Percentiles rank a stretch among this genome's conserved stretches.
Conservation (phyloP, 2,113 vertebrate species). For the Podarcis cretensis region DNA sequence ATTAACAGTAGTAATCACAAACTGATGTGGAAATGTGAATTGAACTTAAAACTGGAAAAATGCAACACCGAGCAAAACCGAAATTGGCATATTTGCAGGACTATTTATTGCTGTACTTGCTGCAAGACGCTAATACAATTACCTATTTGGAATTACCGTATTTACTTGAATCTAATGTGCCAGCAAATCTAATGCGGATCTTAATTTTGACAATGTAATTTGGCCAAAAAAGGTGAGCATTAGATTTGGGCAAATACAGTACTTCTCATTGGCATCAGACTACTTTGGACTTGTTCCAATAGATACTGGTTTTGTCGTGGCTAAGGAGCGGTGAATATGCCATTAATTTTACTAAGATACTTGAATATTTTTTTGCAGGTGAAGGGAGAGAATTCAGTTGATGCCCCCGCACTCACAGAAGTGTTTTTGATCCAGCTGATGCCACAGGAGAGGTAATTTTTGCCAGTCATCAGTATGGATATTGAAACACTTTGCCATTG, state of each 20-base stretch:
- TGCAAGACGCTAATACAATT: neutral
- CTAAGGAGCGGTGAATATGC: neutral
- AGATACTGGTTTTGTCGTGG: neutral
- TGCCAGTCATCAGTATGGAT: neutral
- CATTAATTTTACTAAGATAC: constrained; percentile 6
- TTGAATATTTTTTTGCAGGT: neutral
- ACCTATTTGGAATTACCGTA: neutral
- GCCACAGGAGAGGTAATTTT: neutral
- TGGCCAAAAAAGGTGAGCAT: no score
- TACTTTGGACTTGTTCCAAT: neutral
- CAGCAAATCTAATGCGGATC: no score
- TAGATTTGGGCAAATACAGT: no score
- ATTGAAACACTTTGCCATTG: constrained; percentile 23
- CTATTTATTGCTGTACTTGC: neutral
- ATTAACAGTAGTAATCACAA: no score
- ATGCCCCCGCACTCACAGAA: no score
- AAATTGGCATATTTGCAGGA: no score
- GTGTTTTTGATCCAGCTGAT: no score
- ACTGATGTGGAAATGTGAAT: no score
- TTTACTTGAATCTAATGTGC: no score
- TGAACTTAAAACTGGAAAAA: neutral
- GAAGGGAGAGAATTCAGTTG: neutral
- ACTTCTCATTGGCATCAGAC: neutral
- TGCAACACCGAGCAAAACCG: no score
- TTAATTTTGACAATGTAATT: no score